A percentile compares a stretch with the other conserved stretches of the same genome.
phyloP scores from a whole-genome alignment of 2,797 vertebrate genomes.

The Tamandua tetradactyla region DNA sequence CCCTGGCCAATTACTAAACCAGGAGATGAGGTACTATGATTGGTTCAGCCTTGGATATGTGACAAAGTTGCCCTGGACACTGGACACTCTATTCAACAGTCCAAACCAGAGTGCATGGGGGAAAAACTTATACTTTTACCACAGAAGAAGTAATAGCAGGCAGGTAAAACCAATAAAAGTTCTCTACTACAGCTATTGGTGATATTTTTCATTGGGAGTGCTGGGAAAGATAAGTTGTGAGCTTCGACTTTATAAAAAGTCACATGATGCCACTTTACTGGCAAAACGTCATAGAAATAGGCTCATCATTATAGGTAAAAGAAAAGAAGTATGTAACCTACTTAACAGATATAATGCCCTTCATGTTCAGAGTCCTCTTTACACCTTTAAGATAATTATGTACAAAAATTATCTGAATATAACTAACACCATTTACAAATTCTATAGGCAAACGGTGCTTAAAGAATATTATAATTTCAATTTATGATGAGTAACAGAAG shows the following conservation, averaged over 20 bases:
- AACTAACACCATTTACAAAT: neutral
- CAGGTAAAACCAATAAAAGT: neutral
- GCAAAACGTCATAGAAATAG: neutral
- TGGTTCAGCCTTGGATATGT: neutral
- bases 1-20: neutral
- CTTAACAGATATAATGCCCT: neutral
- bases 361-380: neutral
- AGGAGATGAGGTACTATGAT: no score
- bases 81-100: neutral
- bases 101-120: neutral
- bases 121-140: neutral
- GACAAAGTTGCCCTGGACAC: neutral
- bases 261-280: neutral
- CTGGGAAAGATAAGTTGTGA: neutral
- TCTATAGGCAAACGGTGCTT: neutral
- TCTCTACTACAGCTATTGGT: neutral
- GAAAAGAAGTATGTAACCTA: neutral
- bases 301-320: neutral
- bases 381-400: neutral
- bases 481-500: neutral
- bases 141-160: neutral
- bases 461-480: neutral
- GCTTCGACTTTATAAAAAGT: neutral
- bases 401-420: neutral
- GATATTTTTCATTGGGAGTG: neutral